These are phyloP conservation scores for Cliona cf. orientalis DNA, from an alignment of 37 sponge, comb jelly and placozoan genomes.

Conservation along the genomic window DNA sequence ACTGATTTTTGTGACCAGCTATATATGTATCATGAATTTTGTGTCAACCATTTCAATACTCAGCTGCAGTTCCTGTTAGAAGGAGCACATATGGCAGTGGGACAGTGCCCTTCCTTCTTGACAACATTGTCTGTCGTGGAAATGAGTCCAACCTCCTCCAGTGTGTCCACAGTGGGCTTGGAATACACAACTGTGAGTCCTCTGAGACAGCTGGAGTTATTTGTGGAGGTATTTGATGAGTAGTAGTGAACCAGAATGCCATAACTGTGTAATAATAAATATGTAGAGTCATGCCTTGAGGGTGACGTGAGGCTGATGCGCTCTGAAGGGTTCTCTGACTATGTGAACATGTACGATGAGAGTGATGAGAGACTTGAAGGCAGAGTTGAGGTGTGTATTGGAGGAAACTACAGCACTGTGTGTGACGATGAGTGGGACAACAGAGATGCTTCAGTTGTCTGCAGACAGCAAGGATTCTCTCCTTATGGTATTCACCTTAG, in stretches of 20 bases:
- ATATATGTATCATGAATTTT: too few relatives aligned
- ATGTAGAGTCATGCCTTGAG: constrained; percentile 6
- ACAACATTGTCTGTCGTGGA: constrained; percentile 36
- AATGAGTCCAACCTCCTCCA: constrained; percentile 12
- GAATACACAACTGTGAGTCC: constrained; percentile 30
- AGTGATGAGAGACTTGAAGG: constrained; percentile 6
- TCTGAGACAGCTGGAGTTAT: constrained; percentile 37
- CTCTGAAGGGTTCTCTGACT: constrained; percentile 33
- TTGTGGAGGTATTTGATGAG: constrained; percentile 32
- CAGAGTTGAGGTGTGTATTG: constrained; percentile 46
- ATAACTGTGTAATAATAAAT: neutral
- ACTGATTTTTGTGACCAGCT: too few relatives aligned
- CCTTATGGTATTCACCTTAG: constrained; percentile 24
- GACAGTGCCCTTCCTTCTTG: neutral
- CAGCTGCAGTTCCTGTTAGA: constrained; percentile 4
- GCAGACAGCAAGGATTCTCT: constrained; percentile 37
- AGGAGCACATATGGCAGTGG: constrained; percentile 24
- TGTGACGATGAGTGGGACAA: constrained; percentile 22
- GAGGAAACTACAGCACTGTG: constrained; percentile 25
- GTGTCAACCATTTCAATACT: neutral
- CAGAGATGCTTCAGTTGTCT: constrained; percentile 23
- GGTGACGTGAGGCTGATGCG: constrained; percentile 58
- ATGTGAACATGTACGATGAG: constrained; percentile 22
- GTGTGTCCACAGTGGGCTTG: constrained; percentile 16
- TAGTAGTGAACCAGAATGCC: neutral